Evolutionary conservation across 2,797 vertebrate species (phyloP).

Genomic region (Bovichtus variegatus): DNA sequence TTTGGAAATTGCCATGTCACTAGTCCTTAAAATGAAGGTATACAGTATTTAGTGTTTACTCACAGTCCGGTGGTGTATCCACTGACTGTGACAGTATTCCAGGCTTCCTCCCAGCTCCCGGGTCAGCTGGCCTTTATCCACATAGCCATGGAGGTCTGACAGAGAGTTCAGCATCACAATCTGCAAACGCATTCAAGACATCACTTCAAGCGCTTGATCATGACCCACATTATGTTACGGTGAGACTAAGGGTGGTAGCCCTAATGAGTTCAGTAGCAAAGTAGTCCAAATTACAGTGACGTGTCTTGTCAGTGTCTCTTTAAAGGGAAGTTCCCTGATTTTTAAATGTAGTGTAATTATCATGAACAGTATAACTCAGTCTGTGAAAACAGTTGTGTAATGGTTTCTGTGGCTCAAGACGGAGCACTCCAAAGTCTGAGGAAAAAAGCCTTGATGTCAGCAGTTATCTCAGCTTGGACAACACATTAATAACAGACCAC

Average conservation of each 20-base stretch:
- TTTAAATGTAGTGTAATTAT: too few species aligned
- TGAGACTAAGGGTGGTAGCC: not conserved
- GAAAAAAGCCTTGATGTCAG: too few species aligned
- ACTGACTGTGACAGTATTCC: conserved; percentile 93
- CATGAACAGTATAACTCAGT: too few species aligned
- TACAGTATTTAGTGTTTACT: conserved; percentile 66
- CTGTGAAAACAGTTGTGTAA: too few species aligned
- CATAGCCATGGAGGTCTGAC: conserved; percentile 92
- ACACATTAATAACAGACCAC: too few species aligned
- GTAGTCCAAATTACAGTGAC: not conserved
- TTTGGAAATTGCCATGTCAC: not conserved
- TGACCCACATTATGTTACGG: not conserved
- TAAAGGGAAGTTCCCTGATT: too few species aligned
- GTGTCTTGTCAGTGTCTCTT: not conserved
- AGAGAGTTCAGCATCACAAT: conserved; percentile 95
- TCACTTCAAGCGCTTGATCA: not conserved
- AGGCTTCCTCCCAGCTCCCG: conserved; percentile 92
- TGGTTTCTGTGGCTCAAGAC: too few species aligned
- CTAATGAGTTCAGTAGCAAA: not conserved
- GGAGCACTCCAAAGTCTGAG: too few species aligned
- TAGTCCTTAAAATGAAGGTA: not conserved
- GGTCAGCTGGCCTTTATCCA: conserved; percentile 94
- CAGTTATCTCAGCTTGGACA: too few species aligned
- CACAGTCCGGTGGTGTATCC: conserved; percentile 95
- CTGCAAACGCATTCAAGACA: conserved; percentile 72